These are phyloP conservation scores for Scaeva pyrastri DNA, from an alignment of 2,888 invertebrate genomes.

Conservation along the genomic window DNA sequence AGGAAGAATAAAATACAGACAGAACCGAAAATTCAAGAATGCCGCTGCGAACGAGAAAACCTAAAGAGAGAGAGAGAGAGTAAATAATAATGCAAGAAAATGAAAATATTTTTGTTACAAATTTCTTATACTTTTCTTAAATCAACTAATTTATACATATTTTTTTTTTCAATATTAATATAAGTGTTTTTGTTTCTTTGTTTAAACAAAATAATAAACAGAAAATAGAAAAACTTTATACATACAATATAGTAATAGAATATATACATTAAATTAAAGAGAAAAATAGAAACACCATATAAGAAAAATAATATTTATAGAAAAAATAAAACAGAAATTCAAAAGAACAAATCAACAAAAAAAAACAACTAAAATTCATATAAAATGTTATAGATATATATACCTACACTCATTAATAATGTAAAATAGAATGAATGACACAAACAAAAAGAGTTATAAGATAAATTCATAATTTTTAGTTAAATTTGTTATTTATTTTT, in stretches of 20 bases:
- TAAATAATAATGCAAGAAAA: conserved; percentile 31
- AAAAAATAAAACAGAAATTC: conserved; percentile 46
- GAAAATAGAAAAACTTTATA: conserved; percentile 44
- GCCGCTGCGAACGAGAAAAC: conserved; percentile 24
- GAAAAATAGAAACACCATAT: conserved; percentile 68
- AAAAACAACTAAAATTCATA: conserved; percentile 73
- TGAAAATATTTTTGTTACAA: conserved; percentile 70
- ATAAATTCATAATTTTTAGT: background rate
- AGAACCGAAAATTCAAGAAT: conserved; percentile 45
- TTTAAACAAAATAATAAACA: conserved; percentile 4
- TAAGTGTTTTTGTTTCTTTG: background rate
- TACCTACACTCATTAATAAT: conserved; percentile 28
- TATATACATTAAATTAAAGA: conserved; percentile 51
- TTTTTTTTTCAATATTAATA: conserved; percentile 18
- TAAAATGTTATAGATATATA: conserved; percentile 41
- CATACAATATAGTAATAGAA: conserved; percentile 17
- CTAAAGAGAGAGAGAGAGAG: conserved; percentile 50
- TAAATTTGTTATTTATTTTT: background rate
- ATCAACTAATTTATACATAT: conserved; percentile 25
- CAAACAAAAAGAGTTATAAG: conserved; percentile 33
- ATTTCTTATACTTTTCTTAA: conserved; percentile 48
- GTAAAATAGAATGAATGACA: conserved; percentile 21
- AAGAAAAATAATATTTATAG: conserved; percentile 54
- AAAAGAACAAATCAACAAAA: conserved; percentile 37
- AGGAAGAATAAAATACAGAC: conserved; percentile 29